Evolutionary conservation across 2,888 invertebrate species (phyloP).

Genomic region (Monochamus alternatus): DNA sequence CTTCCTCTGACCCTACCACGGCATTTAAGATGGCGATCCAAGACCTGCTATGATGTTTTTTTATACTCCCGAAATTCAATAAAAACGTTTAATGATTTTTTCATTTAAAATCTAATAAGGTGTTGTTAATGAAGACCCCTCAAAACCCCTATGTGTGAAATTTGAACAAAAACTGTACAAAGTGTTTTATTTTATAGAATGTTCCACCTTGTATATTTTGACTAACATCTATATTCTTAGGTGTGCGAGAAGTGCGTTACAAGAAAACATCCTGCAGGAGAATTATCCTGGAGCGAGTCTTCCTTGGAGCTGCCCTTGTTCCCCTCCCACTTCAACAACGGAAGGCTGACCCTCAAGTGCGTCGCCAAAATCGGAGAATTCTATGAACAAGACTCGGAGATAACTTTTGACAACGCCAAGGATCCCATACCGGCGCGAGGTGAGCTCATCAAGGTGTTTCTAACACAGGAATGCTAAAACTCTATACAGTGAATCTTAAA

Average conservation of each 20-base stretch:
- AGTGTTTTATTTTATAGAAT: too few relatives aligned
- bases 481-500: too few relatives aligned
- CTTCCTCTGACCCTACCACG: too few relatives aligned
- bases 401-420: conserved; percentile 78
- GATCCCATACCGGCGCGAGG: conserved; percentile 88
- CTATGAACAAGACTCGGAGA: conserved; percentile 79
- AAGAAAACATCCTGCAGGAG: conserved; percentile 67
- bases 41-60: too few relatives aligned
- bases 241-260: conserved; percentile 66
- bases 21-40: too few relatives aligned
- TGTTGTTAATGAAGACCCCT: too few relatives aligned
- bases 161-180: too few relatives aligned
- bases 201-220: not conserved
- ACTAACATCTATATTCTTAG: conserved; percentile 46
- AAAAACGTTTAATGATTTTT: too few relatives aligned
- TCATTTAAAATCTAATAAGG: too few relatives aligned
- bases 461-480: too few relatives aligned
- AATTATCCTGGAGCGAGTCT: conserved; percentile 74
- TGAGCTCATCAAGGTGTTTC: conserved; percentile 66
- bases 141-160: too few relatives aligned
- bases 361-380: conserved; percentile 81
- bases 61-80: too few relatives aligned
- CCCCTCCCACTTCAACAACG: conserved; percentile 76
- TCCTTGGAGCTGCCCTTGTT: conserved; percentile 75
- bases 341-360: conserved; percentile 81